These are phyloP conservation scores for Periplaneta americana DNA, from an alignment of 1,140 invertebrate genomes.

Conservation along the genomic window DNA sequence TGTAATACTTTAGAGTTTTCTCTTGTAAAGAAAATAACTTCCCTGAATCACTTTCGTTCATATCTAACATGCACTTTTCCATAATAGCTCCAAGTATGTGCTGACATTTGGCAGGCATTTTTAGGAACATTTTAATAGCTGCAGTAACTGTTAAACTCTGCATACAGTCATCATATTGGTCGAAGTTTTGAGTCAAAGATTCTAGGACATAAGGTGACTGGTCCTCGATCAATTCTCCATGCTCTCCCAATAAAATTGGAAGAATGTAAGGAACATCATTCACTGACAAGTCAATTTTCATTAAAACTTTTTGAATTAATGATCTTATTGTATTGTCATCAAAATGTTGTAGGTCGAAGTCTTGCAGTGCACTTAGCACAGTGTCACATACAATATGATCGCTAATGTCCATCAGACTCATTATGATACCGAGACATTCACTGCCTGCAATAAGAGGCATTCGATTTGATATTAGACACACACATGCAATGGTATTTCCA, in stretches of 20 bases:
- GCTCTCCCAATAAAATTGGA: constrained; percentile 5
- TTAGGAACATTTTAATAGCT: constrained; percentile 12
- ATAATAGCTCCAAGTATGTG: constrained; percentile 5
- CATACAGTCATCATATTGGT: constrained; percentile 1
- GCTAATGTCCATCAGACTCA: not conserved
- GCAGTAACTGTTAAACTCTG: constrained; percentile 5
- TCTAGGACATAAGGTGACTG: constrained; percentile 12
- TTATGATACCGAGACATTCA: constrained; percentile 3
- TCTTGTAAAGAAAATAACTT: not conserved
- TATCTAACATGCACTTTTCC: constrained; percentile 6
- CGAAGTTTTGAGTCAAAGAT: not conserved
- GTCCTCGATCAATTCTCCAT: constrained; percentile 2
- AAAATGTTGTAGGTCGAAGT: not conserved
- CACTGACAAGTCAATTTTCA: not conserved
- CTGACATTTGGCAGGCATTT: constrained; percentile 13
- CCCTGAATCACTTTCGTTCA: not conserved
- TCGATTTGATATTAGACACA: constrained; percentile 2
- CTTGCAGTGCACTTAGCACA: constrained; percentile 3
- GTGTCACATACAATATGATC: not conserved
- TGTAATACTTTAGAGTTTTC: constrained; percentile 10
- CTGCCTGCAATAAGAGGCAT: not conserved
- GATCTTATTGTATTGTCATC: not conserved
- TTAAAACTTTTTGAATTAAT: constrained; percentile 3
- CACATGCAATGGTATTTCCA: not conserved
- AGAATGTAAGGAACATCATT: constrained; percentile 5